Base-by-base conservation (phyloP, 2,888 invertebrate genomes). In the Caenorhabditis zanzibari region DNA sequence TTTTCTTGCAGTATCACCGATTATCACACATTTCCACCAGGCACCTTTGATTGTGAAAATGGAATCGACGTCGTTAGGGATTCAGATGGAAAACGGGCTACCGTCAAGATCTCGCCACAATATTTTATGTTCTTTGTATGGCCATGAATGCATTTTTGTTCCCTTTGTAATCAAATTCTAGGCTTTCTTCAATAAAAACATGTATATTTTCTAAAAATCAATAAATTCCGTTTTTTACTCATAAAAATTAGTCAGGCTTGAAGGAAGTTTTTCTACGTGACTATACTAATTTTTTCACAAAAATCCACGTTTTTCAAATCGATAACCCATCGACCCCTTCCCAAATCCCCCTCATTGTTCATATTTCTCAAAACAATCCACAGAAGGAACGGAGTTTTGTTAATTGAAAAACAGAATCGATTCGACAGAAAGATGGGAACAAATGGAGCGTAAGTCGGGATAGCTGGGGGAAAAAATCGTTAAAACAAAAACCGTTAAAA, bases 381-480 rank as follows among this genome's bases (percentile, higher is more conserved):
- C 7, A 12, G 35, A 58, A 58, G 35, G 19, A 32, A 58, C 54
- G 54, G 26, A 54, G 38, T 6, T 61, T 61, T 47, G 64, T 64
- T 47, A 19, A 38, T 32, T 52, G 52, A 49, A 72, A 72, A 72
- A n/a, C 58, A 59, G 35, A 58, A 59, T 59, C 71, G 71, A 72
- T 71, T 32, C 41, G 54, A 14, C 54, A 16, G 38, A 68, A 47
- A 47, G 44, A 72, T 72, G 72, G 72, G 49, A 72, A 61, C 44
- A 44, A 58, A 72, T n/a, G 61, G 32, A 49, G 38, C 14, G 72
- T 72, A 22, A 49, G 71, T 59, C n/a, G n/a, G n/a, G n/a, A n/a
- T n/a, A n/a, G n/a, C n/a, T n/a, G n/a, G n/a, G n/a, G n/a, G n/a
- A n/a, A n/a, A n/a, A n/a, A n/a, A n/a, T n/a, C n/a, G n/a, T n/a